Conservation (phyloP, 2,888 invertebrate genomes). For the Chesias legatella region DNA sequence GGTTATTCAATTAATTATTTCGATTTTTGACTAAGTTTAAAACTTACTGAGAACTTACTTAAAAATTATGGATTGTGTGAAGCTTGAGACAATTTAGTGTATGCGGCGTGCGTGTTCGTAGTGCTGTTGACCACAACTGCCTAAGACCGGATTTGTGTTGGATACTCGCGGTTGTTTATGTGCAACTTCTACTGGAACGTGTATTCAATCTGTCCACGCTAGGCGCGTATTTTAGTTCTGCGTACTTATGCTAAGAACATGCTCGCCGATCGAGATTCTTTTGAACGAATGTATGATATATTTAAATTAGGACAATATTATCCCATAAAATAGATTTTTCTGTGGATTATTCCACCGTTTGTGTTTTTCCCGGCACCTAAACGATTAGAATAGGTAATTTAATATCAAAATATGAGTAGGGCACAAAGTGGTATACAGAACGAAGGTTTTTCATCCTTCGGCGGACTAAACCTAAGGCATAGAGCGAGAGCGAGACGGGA, state of each 20-base stretch:
- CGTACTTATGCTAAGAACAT: constrained; percentile 5
- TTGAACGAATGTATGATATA: constrained; percentile 7
- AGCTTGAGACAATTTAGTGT: constrained; percentile 17
- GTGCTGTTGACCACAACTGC: constrained; percentile 18
- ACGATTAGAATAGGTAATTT: too few relatives aligned
- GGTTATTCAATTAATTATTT: constrained; percentile 5
- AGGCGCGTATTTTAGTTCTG: too few relatives aligned
- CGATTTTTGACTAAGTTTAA: constrained; percentile 15
- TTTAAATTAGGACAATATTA: constrained; percentile 10
- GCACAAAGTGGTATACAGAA: too few relatives aligned
- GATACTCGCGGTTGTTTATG: constrained; percentile 13
- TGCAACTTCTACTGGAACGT: constrained; percentile 5
- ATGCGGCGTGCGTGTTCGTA: constrained; percentile 15
- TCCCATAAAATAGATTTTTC: constrained; percentile 13
- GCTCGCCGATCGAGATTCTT: constrained; percentile 1
- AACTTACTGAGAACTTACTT: constrained; percentile 18
- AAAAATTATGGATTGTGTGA: constrained; percentile 11
- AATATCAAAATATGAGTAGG: too few relatives aligned
- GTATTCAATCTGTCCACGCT: constrained; percentile 4
- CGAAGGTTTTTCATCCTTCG: too few relatives aligned
- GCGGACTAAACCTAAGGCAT: too few relatives aligned
- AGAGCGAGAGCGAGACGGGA: too few relatives aligned
- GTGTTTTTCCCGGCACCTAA: constrained; percentile 10
- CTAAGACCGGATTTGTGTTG: constrained; percentile 17
- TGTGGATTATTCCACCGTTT: constrained; percentile 4